Evolutionary conservation across 1,140 invertebrate species (phyloP).

Genomic region (Phocides pigmalion): DNA sequence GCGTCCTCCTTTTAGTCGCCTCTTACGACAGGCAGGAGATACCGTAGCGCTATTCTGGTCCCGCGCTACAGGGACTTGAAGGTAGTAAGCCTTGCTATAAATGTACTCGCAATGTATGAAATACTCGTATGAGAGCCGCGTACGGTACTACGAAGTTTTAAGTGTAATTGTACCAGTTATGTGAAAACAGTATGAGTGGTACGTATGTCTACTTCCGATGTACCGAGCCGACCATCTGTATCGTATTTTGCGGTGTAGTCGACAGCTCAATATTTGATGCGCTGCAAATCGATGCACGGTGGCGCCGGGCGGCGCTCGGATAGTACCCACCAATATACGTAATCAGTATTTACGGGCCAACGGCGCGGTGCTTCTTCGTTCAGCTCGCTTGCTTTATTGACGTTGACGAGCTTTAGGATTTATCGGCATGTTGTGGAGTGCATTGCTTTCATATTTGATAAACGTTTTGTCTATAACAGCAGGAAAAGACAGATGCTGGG

Average conservation of each 20-base stretch:
- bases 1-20: too few relatives aligned
- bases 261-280: slow-evolving; percentile 69
- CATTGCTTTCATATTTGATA: slow-evolving; percentile 33
- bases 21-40: too few relatives aligned
- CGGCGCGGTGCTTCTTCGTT: slow-evolving; percentile 41
- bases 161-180: too few relatives aligned
- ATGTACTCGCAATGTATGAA: too few relatives aligned
- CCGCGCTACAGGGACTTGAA: too few relatives aligned
- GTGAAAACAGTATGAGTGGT: too few relatives aligned
- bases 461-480: neutral
- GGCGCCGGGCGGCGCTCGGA: slow-evolving; percentile 21
- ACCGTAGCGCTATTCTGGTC: too few relatives aligned
- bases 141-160: too few relatives aligned
- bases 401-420: slow-evolving; percentile 30
- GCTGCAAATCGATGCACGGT: slow-evolving; percentile 58
- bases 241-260: slow-evolving; percentile 5
- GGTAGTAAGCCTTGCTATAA: too few relatives aligned
- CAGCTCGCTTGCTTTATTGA: slow-evolving; percentile 21
- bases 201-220: neutral
- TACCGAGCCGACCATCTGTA: neutral
- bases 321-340: slow-evolving; percentile 30
- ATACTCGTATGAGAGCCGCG: too few relatives aligned
- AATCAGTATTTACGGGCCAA: slow-evolving; percentile 58
- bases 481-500: too few relatives aligned
- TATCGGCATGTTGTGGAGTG: slow-evolving; percentile 21